These are phyloP conservation scores for Oeneis ivallda DNA, from an alignment of 2,888 invertebrate species.

Conservation along the genomic window DNA sequence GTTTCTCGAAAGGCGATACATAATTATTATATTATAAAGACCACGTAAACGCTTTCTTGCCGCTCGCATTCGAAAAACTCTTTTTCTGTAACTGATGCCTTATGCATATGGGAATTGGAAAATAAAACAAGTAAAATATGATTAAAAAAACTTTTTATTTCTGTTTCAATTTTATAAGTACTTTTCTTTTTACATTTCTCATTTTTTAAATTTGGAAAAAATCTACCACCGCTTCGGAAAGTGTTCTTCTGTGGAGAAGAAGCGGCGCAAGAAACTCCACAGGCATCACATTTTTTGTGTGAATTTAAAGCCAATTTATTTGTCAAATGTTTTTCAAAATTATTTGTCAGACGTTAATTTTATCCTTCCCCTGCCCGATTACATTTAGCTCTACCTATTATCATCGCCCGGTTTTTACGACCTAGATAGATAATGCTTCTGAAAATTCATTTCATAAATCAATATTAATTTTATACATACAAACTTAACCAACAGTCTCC, in stretches of 20 bases:
- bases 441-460: not conserved
- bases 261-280: constrained; percentile 75
- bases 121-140: constrained; percentile 39
- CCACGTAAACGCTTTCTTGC: no score
- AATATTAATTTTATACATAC: not conserved
- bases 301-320: constrained; percentile 31
- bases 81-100: no score
- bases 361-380: constrained; percentile 11
- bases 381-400: constrained; percentile 27
- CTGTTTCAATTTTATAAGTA: constrained; percentile 25
- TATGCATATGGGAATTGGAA: not conserved
- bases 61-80: no score
- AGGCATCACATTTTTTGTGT: constrained; percentile 42
- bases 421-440: not conserved
- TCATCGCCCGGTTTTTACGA: constrained; percentile 41
- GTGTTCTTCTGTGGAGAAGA: constrained; percentile 70
- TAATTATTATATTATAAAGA: no score
- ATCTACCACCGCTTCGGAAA: constrained; percentile 64
- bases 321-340: not conserved
- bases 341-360: constrained; percentile 1
- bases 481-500: constrained; percentile 2
- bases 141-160: constrained; percentile 39
- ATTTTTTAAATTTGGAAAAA: constrained; percentile 32
- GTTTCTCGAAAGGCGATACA: no score
- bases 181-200: constrained; percentile 30